Evolutionary conservation across 2,888 invertebrate genomes (phyloP).

Genomic region (Tribolium freemani): DNA sequence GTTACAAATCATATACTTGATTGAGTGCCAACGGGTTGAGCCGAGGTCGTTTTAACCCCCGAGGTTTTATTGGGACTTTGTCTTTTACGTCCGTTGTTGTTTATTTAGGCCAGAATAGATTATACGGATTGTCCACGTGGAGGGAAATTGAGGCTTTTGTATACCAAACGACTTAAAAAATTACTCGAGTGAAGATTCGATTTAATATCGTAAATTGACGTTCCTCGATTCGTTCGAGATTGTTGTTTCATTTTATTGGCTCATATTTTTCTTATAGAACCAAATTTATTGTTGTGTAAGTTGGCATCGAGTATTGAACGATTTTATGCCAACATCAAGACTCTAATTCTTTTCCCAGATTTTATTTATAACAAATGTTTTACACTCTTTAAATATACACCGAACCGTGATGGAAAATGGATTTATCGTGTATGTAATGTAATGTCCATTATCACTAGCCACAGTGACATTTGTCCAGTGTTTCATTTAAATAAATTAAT

Average conservation of each 20-base stretch:
- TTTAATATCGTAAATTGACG: constrained; percentile 28
- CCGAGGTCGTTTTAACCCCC: constrained; percentile 5
- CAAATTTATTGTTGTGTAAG: constrained; percentile 32
- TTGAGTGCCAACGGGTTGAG: constrained; percentile 13
- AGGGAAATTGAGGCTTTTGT: neutral
- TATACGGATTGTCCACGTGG: constrained; percentile 26
- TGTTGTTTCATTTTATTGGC: constrained; percentile 32
- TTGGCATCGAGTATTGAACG: constrained; percentile 16
- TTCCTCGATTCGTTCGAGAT: constrained; percentile 23
- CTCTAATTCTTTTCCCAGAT: neutral
- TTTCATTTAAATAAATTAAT: neutral
- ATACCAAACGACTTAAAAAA: constrained; percentile 9
- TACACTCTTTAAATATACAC: no score
- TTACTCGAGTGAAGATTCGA: constrained; percentile 21
- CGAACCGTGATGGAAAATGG: no score
- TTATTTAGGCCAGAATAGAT: constrained; percentile 32
- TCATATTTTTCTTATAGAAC: constrained; percentile 33
- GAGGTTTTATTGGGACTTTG: constrained; percentile 21
- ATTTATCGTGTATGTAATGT: no score
- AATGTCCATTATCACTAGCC: no score
- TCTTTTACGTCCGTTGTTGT: constrained; percentile 24
- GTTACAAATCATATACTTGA: constrained; percentile 29
- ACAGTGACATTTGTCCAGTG: neutral
- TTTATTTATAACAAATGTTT: neutral
- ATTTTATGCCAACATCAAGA: neutral